Evolutionary conservation across 2,797 vertebrate genomes (phyloP).

Genomic region (Lagocephalus sceleratus): DNA sequence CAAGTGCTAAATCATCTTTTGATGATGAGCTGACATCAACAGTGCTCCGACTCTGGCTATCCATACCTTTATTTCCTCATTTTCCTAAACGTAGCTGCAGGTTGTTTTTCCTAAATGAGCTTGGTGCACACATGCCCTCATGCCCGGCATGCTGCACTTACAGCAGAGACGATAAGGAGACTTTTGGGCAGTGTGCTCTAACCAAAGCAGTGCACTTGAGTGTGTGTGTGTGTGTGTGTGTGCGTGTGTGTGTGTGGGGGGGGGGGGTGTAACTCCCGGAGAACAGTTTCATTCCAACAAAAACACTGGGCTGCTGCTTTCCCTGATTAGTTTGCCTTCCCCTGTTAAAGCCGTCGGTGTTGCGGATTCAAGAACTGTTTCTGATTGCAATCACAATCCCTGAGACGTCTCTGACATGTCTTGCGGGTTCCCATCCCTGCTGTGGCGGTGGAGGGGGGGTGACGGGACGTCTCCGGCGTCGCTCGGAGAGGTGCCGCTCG

Average conservation of each 20-base stretch:
- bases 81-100: conserved; percentile 15
- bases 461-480: conserved; percentile 26
- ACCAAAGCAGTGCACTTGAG: conserved; percentile 2
- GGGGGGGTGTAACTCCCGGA: conserved; percentile 14
- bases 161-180: conserved; percentile 7
- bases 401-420: conserved; percentile 14
- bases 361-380: conserved; percentile 33
- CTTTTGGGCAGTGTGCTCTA: conserved; percentile 11
- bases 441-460: conserved; percentile 27
- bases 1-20: not conserved
- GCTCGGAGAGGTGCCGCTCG: conserved; percentile 18
- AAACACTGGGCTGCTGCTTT: conserved; percentile 46
- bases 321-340: conserved; percentile 52
- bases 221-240: no score
- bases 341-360: conserved; percentile 31
- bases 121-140: not conserved
- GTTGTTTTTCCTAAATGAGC: conserved; percentile 35
- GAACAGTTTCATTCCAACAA: conserved; percentile 41
- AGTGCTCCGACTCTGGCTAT: not conserved
- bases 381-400: conserved; percentile 47
- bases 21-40: conserved; percentile 19
- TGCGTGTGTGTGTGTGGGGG: no score
- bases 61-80: not conserved
- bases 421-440: conserved; percentile 27
- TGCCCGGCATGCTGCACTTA: conserved; percentile 9